These are phyloP conservation scores for Notothenia coriiceps DNA, from an alignment of 2,113 vertebrate species.

Conservation along the genomic window DNA sequence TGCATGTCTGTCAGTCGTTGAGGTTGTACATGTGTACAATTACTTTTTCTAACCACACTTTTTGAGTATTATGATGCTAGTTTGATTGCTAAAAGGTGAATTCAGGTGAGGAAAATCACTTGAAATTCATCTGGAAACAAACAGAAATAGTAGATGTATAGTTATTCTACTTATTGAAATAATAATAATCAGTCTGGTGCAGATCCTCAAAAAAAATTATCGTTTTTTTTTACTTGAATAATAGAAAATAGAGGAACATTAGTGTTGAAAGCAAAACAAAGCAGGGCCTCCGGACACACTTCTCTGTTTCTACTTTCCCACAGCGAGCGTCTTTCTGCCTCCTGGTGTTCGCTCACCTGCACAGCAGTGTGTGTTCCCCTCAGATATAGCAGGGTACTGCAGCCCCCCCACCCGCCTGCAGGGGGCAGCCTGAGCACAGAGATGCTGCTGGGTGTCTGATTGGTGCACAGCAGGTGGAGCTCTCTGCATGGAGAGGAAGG, in stretches of 20 bases:
- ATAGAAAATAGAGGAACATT: conserved; percentile 14
- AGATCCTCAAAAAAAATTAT: too few relatives aligned
- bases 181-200: too few relatives aligned
- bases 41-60: too few relatives aligned
- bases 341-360: conserved; percentile 47
- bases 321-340: conserved; percentile 49
- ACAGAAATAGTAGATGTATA: too few relatives aligned
- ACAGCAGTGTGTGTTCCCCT: rapidly evolving
- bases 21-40: too few relatives aligned
- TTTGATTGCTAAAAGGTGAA: too few relatives aligned
- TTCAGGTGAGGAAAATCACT: too few relatives aligned
- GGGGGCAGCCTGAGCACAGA: conserved; percentile 39
- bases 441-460: neutral
- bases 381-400: neutral
- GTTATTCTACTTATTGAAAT: too few relatives aligned
- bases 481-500: neutral
- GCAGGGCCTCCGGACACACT: conserved; percentile 51
- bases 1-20: too few relatives aligned
- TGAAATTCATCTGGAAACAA: too few relatives aligned
- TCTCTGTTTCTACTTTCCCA: conserved; percentile 67
- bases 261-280: conserved; percentile 50
- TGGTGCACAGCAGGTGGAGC: conserved; percentile 43
- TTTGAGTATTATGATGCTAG: too few relatives aligned
- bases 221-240: conserved; percentile 6
- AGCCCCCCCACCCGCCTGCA: conserved; percentile 2